A percentile compares a stretch with the other conserved stretches of the same genome.
These are phyloP conservation scores for Mionectes macconnelli DNA, from an alignment of 2,113 vertebrate species.

Conservation along the genomic window DNA sequence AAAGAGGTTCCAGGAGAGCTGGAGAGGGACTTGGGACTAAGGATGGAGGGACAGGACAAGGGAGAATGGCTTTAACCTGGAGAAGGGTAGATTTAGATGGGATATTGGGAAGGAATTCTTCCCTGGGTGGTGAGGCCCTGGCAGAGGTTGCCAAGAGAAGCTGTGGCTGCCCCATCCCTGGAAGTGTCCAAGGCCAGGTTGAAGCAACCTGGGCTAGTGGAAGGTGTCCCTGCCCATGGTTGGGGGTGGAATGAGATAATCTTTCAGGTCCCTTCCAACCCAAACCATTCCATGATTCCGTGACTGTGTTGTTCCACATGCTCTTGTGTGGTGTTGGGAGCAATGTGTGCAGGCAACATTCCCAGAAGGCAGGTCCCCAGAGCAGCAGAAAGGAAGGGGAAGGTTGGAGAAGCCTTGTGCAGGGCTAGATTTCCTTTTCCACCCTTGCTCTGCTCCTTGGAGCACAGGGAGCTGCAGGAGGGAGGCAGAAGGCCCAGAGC, in stretches of 20 bases:
- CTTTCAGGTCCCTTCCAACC: background rate
- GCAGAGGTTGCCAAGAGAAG: background rate
- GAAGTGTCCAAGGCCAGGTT: background rate
- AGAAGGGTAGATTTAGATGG: accelerated
- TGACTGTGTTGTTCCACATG: background rate
- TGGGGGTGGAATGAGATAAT: no score
- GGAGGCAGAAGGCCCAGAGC: no score
- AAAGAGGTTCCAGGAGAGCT: background rate
- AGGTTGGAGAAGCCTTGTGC: background rate
- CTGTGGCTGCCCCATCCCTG: background rate
- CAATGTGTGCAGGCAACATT: background rate
- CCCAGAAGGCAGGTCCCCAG: background rate
- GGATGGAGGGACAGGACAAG: accelerated
- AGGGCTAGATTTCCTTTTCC: background rate
- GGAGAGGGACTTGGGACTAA: background rate
- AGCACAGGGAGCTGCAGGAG: background rate
- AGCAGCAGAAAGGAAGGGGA: background rate
- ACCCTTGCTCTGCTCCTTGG: background rate
- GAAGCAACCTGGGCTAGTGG: background rate
- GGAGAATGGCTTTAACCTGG: background rate
- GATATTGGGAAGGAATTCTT: background rate
- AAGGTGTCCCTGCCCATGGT: background rate
- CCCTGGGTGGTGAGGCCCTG: accelerated
- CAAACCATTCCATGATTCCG: background rate
- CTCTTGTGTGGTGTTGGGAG: no score